Conservation (phyloP, 2,888 invertebrate genomes). For the Hirtodrosophila alboralis region DNA sequence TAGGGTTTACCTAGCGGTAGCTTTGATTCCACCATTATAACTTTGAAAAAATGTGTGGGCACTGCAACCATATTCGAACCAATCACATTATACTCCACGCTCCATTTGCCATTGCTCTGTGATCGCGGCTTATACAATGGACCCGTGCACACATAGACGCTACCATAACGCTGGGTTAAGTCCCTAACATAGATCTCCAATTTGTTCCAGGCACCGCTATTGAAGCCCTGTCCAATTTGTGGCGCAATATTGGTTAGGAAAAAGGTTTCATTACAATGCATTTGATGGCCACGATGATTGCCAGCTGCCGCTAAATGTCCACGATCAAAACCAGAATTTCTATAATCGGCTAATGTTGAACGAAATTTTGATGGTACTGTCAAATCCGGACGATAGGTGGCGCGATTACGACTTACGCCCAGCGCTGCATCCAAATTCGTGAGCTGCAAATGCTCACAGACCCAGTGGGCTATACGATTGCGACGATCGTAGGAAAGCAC, state of each 20-base stretch:
- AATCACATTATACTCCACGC: constrained; percentile 95
- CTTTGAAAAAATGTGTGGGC: constrained; percentile 98
- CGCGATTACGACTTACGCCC: constrained; percentile 89
- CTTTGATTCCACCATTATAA: constrained; percentile 90
- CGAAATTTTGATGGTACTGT: constrained; percentile 92
- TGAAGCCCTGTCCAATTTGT: constrained; percentile 95
- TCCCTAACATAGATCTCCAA: constrained; percentile 93
- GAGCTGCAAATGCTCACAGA: constrained; percentile 95
- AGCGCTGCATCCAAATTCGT: constrained; percentile 88
- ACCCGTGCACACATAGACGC: constrained; percentile 95
- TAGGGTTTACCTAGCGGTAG: constrained; percentile 87
- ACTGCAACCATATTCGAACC: constrained; percentile 96
- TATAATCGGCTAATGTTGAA: constrained; percentile 92
- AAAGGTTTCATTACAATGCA: constrained; percentile 95
- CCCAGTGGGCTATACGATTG: constrained; percentile 96
- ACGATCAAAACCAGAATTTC: constrained; percentile 95
- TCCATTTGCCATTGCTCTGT: constrained; percentile 88
- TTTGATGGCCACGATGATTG: constrained; percentile 92
- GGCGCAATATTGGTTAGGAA: constrained; percentile 96
- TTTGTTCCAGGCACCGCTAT: constrained; percentile 94
- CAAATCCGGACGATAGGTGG: constrained; percentile 92
- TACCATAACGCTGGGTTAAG: constrained; percentile 88
- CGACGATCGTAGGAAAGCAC: constrained; percentile 95
- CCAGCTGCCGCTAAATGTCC: constrained; percentile 98
- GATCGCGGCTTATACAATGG: constrained; percentile 94